Evolutionary conservation across 2,797 vertebrate genomes (phyloP), one percentile per base, ranked within the genome.

Genomic region (Dendrocincla tyrannina): DNA sequence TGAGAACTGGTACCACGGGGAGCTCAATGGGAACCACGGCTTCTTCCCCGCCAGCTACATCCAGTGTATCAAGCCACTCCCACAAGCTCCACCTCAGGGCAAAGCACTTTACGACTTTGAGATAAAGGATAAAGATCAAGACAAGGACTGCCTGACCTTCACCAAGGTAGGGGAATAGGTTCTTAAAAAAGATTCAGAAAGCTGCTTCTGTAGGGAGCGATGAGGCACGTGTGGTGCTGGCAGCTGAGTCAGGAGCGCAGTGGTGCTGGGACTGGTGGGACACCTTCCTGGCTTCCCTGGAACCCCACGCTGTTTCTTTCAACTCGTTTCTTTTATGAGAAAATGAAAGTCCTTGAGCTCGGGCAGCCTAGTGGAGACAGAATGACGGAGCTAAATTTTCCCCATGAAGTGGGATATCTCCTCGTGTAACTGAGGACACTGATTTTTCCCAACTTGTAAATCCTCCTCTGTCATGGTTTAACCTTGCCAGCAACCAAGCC

Each of bases 21-120:
- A 99, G 97, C 98, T 99, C 83, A 99, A 98, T 2, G 99, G 99
- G 30, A 98, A 98, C 73, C 99, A 99, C 1, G 99, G 99, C 85
- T 99, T 99, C 97, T 98, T 99, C 91, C 99, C 99, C 0, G 99
- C 99, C 30, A 99, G 99, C 96, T 99, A 99, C 92, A 98, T 99
- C 97, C 99, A 99, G 97, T 98, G 99, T 91, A 97, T 99, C 95
- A 98, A 98, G 92, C 99, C 99, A 12, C 98, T 99, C 92, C 99
- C 99, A 1, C 99, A 99, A 84, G 98, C 99, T 49, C 98, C 98
- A 3, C 99, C 99, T 55, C 99, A 99, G 96, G 99, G 99, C 92
- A 99, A 99, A 98, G 99, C 99, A 23, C 98, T 99, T 96, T 99
- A 99, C 1, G 99, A 99, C 98, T 99, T 99, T 68, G 99, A 99